Conservation (phyloP, 2,888 invertebrate species). For the Mactromeris polynyma region DNA sequence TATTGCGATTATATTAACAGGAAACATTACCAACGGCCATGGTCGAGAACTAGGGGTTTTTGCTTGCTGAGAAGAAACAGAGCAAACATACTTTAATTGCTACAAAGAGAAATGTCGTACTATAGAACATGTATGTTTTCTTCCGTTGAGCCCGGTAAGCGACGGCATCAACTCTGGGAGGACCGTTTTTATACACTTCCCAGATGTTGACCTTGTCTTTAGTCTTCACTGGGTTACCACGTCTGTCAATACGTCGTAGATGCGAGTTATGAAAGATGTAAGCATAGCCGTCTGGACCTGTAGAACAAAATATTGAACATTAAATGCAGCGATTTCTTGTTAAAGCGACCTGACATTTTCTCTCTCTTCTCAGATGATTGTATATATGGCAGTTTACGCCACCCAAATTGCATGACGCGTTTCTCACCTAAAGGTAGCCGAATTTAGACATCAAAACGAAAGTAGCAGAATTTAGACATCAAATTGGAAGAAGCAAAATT, state of each 20-base stretch:
- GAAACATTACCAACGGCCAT: too few species aligned
- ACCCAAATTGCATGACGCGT: too few species aligned
- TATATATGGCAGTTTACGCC: too few species aligned
- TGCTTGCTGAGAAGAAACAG: too few species aligned
- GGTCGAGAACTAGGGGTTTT: too few species aligned
- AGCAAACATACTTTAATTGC: neutral
- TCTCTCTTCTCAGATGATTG: too few species aligned
- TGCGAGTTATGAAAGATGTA: conserved; percentile 63
- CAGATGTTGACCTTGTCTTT: conserved; percentile 59
- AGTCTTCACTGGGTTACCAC: conserved; percentile 58
- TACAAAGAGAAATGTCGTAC: conserved; percentile 52
- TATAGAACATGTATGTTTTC: conserved; percentile 69
- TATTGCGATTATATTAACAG: too few species aligned
- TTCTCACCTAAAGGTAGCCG: too few species aligned
- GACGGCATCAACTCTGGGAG: conserved; percentile 66
- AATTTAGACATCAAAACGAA: too few species aligned
- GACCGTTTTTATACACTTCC: conserved; percentile 65
- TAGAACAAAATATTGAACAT: conserved; percentile 10
- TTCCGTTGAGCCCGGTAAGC: conserved; percentile 53
- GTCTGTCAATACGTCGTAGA: conserved; percentile 56
- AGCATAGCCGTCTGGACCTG: conserved; percentile 66
- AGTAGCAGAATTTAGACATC: too few species aligned
- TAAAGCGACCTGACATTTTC: too few species aligned
- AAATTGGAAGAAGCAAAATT: too few species aligned
- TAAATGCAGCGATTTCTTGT: neutral